Evolutionary conservation across 2,113 vertebrate genomes (phyloP), one percentile per base, ranked within the genome.

Genomic region (Callipepla californica): DNA sequence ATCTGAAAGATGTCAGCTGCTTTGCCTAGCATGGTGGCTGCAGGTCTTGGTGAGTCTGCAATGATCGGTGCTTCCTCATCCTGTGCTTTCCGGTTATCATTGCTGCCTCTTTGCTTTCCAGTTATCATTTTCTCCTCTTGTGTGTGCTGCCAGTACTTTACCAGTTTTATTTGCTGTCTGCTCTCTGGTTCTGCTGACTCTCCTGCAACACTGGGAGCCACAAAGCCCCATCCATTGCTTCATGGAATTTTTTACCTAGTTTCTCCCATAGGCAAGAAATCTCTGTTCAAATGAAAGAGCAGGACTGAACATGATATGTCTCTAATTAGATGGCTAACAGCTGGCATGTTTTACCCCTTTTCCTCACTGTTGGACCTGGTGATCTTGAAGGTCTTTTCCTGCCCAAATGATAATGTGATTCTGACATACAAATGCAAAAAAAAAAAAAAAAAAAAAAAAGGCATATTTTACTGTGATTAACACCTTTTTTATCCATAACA

Each of bases 141-240:
- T 1, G 0, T 21, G 12, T 15, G 2, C 34, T n/a, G 8, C 14
- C 88, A 7, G 25, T 53, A 7, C 47, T 68, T 50, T 10, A 55
- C 6, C 10, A 25, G 45, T 66, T 76, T 36, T 13, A 32, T 5
- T 69, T 92, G 45, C 55, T 66, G 36, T 8, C 34, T 92, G 22
- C 50, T 16, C 75, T 13, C 21, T 59, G 58, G 2, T 72, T 16
- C 45, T 91, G 28, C n/a, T 28, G 10, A 2, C 45, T 48, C 2
- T 47, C 11, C 22, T 36, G 36, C 0, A 0, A 16, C 59, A 22
- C 61, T 0, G 1, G 73, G 25, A 59, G 19, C 13, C 7, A 22
- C 10, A 28, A 9, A 67, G 44, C 48, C 13, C 7, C 2, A 53
- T 79, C n/a, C 9, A 0, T 44, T 72, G 26, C n/a, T 57, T 87